Conservation (phyloP, 2,797 vertebrate genomes). For the Avahi laniger region DNA sequence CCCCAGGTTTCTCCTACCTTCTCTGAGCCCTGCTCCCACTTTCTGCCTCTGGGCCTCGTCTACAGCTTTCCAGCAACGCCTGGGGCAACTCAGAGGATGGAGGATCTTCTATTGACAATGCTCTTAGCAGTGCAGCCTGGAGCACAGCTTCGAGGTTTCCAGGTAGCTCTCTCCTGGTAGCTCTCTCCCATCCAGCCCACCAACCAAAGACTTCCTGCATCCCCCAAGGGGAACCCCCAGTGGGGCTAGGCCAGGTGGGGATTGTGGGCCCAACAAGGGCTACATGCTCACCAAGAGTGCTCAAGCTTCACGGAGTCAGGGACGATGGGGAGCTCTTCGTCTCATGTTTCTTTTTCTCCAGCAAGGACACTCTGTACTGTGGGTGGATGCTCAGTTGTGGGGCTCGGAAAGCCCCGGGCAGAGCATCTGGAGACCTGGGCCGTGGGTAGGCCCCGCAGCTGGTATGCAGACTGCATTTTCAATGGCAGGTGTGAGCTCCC, state of each 20-base stretch:
- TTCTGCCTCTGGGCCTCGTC: neutral
- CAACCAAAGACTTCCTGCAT: fast-evolving
- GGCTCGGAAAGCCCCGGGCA: neutral
- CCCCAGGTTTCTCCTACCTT: neutral
- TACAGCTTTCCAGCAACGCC: neutral
- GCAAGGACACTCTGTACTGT: neutral
- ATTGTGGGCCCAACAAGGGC: neutral
- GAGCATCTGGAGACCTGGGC: neutral
- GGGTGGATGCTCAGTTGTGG: fast-evolving
- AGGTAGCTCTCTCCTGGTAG: neutral
- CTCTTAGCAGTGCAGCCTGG: too few species aligned
- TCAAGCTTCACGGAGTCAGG: neutral
- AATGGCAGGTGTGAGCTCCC: neutral
- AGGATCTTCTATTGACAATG: neutral
- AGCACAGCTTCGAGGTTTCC: neutral
- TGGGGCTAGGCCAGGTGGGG: neutral
- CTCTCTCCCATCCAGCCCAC: neutral
- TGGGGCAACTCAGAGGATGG: neutral
- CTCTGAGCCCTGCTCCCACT: neutral
- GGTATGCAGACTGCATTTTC: neutral
- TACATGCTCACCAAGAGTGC: neutral
- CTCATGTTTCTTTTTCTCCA: neutral
- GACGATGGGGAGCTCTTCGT: too few species aligned
- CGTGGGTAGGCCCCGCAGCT: neutral
- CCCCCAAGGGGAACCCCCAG: neutral